Conservation (phyloP, 2,888 invertebrate species). For the Nomada flava region DNA sequence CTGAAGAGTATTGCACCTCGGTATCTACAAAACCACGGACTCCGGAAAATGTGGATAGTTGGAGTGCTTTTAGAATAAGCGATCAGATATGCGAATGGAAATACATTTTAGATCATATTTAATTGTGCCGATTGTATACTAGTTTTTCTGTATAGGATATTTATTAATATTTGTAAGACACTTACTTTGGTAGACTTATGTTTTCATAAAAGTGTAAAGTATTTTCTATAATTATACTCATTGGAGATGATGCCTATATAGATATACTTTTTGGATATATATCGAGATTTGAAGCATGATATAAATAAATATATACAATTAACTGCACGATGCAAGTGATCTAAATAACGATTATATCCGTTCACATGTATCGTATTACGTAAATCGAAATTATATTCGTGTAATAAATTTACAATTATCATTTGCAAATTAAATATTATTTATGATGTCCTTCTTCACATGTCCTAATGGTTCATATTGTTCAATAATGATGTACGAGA, state of each 20-base stretch:
- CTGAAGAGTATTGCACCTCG: conserved; percentile 72
- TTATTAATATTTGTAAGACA: conserved; percentile 54
- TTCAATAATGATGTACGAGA: conserved; percentile 12
- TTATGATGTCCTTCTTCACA: conserved; percentile 17
- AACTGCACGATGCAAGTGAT: neutral
- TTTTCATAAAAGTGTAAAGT: conserved; percentile 19
- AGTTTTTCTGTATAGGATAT: conserved; percentile 29
- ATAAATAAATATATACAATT: conserved; percentile 55
- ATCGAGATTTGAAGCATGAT: conserved; percentile 16
- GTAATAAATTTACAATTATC: conserved; percentile 26
- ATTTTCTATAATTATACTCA: conserved; percentile 23
- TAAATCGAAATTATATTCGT: conserved; percentile 7
- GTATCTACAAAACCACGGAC: conserved; percentile 65
- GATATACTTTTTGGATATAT: conserved; percentile 28
- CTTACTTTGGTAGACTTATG: conserved; percentile 47
- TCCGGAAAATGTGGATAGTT: conserved; percentile 70
- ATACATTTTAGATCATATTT: conserved; percentile 64
- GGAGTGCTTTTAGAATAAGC: conserved; percentile 77
- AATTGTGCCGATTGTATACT: conserved; percentile 7
- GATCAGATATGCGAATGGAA: conserved; percentile 79
- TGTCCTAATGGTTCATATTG: conserved; percentile 24
- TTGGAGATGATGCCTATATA: conserved; percentile 21
- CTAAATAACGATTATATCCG: neutral
- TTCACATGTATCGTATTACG: conserved; percentile 1
- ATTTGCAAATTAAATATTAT: conserved; percentile 12